These are phyloP conservation scores for Glareola pratincola DNA, from an alignment of 2,113 vertebrate genomes.

Conservation along the genomic window DNA sequence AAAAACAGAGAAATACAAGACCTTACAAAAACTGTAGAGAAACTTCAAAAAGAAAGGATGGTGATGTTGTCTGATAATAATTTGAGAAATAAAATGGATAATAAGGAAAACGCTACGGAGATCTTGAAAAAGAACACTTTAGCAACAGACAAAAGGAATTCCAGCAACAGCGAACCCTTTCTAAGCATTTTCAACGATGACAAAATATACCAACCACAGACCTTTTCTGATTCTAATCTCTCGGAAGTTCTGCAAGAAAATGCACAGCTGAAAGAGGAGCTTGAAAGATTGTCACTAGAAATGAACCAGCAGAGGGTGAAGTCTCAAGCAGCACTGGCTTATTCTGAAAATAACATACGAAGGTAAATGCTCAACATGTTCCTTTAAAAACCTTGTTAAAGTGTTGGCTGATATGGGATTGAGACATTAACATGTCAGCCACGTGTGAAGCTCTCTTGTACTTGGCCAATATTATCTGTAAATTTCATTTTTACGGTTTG, in stretches of 20 bases:
- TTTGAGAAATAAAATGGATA: not conserved
- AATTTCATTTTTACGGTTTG: not conserved
- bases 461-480: not conserved
- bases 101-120: conserved; percentile 22
- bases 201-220: conserved; percentile 79
- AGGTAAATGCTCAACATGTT: conserved; percentile 64
- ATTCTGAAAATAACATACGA: conserved; percentile 72
- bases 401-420: not conserved
- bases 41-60: conserved; percentile 86
- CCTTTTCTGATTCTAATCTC: conserved; percentile 78
- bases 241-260: conserved; percentile 86
- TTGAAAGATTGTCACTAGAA: conserved; percentile 75
- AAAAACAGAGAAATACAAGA: conserved; percentile 86
- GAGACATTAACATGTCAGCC: not conserved
- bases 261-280: conserved; percentile 71
- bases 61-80: conserved; percentile 73
- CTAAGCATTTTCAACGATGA: conserved; percentile 51
- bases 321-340: conserved; percentile 63
- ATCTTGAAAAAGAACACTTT: conserved; percentile 31
- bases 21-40: conserved; percentile 85
- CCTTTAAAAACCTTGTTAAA: not conserved
- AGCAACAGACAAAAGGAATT: conserved; percentile 1
- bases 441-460: not conserved
- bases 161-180: conserved; percentile 18
- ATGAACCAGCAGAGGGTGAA: conserved; percentile 72